Evolutionary conservation across 2,888 invertebrate species (phyloP), one percentile per base, ranked within the genome.

Genomic region (Enoplolaimus lenunculus): DNA sequence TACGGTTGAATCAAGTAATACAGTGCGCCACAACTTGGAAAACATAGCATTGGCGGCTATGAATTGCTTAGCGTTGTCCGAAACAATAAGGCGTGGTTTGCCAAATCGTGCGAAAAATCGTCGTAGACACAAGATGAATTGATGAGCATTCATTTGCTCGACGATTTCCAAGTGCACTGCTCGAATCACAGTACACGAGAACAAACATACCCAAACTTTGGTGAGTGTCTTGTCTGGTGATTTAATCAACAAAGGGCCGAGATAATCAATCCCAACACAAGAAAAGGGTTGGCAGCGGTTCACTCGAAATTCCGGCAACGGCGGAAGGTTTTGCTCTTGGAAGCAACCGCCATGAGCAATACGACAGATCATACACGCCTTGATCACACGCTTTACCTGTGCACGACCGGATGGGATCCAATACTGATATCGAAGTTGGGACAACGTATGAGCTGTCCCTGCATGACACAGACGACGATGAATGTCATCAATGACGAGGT

Each of bases 11-110:
- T 33, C 31, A 7, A 13, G 64, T 13, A 62, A 7, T 13, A 62
- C 31, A 30, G 28, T 33, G 13, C 30, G 31, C 64, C 64, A 62
- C 7, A 62, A 13, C 31, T 33, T 29, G 28, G 28, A 33, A 7
- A 62, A 7, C 13, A 62, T 33, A n/a, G 28, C 31, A 7, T 26
- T 7, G 7, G 64, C 64, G 28, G 31, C 30, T 26, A 16, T 7
- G 26, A 62, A 62, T 16, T 62, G 31, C n/a, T 62, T 62, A 26
- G 30, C 64, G 31, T 62, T 62, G 64, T 62, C 64, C 16, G 64
- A 62, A 62, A 62, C 31, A 7, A 62, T 16, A 16, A 62, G 13
- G 7, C 7, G 16, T 13, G 64, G 64, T 62, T 62, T 62, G 16
- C 7, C 16, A 62, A 30, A n/a, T 62, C 16, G 13, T 16, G 64